Percentiles rank a stretch among this genome's conserved stretches.
Evolutionary conservation across 2,797 vertebrate genomes (phyloP).

Genomic region (Sebastes hubbsi): DNA sequence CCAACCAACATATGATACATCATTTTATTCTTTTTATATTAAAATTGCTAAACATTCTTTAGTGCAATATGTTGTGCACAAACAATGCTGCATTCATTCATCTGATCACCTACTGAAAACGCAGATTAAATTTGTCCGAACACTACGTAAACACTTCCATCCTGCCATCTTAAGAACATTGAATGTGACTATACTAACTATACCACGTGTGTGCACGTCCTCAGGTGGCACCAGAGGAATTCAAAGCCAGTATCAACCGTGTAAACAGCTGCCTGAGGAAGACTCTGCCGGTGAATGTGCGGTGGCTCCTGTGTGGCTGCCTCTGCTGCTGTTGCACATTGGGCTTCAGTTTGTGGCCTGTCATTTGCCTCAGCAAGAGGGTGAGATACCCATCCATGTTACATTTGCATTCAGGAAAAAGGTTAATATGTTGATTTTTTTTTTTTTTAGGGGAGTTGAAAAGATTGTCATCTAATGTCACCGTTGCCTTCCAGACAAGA

Average conservation of each 20-base stretch:
- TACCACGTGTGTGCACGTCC: neutral
- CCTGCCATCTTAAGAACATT: neutral
- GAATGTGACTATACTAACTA: neutral
- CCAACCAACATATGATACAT: neutral
- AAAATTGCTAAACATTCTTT: neutral
- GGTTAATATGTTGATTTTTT: neutral
- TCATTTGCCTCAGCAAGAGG: slow-evolving; percentile 99
- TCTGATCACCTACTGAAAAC: neutral
- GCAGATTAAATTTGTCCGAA: neutral
- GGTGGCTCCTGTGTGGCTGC: slow-evolving; percentile 98
- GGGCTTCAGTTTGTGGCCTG: slow-evolving; percentile 99
- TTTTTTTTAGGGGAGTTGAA: neutral
- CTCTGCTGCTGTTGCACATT: slow-evolving; percentile 98
- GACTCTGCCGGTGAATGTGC: slow-evolving; percentile 96
- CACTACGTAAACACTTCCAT: neutral
- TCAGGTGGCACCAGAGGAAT: slow-evolving; percentile 99
- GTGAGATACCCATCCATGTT: slow-evolving; percentile 78
- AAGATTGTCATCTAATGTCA: neutral
- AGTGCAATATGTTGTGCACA: neutral
- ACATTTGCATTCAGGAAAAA: neutral
- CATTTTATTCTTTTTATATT: neutral
- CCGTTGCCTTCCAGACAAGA: slow-evolving; percentile 72
- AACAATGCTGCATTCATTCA: neutral
- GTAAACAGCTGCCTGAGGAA: slow-evolving; percentile 98
- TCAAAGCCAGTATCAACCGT: slow-evolving; percentile 96